phyloP scores from a whole-genome alignment of 2,113 vertebrate genomes.

The Hoplias malabaricus region DNA sequence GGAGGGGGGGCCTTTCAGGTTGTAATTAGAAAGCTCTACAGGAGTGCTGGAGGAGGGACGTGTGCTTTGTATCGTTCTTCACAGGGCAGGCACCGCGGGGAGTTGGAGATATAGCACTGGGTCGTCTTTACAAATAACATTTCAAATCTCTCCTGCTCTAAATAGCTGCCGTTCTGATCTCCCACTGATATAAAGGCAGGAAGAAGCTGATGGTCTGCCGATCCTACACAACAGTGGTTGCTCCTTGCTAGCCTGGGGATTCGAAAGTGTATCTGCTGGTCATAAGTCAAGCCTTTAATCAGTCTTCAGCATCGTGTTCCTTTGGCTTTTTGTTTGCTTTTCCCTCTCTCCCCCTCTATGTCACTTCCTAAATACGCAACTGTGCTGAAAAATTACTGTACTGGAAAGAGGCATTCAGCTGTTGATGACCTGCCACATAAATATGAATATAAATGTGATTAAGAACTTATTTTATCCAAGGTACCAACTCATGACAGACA shows the following conservation, averaged over 20 bases:
- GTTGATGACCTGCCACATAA: neutral
- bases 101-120: conserved; percentile 16
- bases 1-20: conserved; percentile 47
- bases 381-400: conserved; percentile 4
- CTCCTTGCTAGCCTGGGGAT: conserved; percentile 14
- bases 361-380: neutral
- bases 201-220: conserved; percentile 10
- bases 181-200: neutral
- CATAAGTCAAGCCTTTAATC: conserved; percentile 39
- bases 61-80: conserved; percentile 55
- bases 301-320: conserved; percentile 17
- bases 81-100: conserved; percentile 53
- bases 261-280: neutral
- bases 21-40: conserved; percentile 57
- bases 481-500: no score
- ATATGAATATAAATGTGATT: no score
- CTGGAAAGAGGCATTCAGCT: neutral
- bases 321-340: conserved; percentile 6
- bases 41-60: conserved; percentile 51
- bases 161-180: conserved; percentile 18
- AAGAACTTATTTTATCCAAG: no score
- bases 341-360: neutral
- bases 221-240: conserved; percentile 15
- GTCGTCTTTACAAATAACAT: conserved; percentile 28
- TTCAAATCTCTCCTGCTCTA: conserved; percentile 24